These are phyloP conservation scores for Pararge aegeria DNA, from an alignment of 1,140 invertebrate species.

Conservation along the genomic window DNA sequence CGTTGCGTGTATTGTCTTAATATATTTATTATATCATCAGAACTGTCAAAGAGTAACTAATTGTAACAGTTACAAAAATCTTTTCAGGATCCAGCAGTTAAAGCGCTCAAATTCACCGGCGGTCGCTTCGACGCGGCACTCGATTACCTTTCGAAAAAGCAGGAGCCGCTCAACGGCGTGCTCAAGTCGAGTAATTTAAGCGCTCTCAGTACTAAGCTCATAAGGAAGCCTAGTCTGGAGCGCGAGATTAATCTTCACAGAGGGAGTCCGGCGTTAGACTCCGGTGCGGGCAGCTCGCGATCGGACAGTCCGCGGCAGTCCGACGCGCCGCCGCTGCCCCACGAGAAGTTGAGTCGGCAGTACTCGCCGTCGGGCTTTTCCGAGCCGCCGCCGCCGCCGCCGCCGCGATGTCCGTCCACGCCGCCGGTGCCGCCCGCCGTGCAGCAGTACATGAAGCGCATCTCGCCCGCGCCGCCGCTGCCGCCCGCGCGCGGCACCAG, in stretches of 20 bases:
- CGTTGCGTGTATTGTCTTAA: too few relatives aligned
- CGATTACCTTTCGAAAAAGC: slow-evolving; percentile 85
- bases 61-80: neutral
- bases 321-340: slow-evolving; percentile 75
- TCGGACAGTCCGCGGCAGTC: slow-evolving; percentile 91
- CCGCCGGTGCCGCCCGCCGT: slow-evolving; percentile 88
- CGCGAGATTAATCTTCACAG: slow-evolving; percentile 86
- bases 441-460: slow-evolving; percentile 91
- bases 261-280: slow-evolving; percentile 92
- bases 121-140: slow-evolving; percentile 86
- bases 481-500: slow-evolving; percentile 86
- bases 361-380: slow-evolving; percentile 86
- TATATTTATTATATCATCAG: too few relatives aligned
- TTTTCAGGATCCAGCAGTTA: slow-evolving; percentile 83
- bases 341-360: slow-evolving; percentile 80
- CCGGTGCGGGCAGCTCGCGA: slow-evolving; percentile 91
- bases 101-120: slow-evolving; percentile 84
- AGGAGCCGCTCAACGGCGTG: slow-evolving; percentile 80
- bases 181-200: slow-evolving; percentile 79
- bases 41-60: too few relatives aligned
- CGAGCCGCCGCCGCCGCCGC: slow-evolving; percentile 87
- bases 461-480: slow-evolving; percentile 87
- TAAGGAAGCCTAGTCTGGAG: slow-evolving; percentile 92
- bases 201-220: slow-evolving; percentile 87
- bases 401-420: slow-evolving; percentile 84